Base-by-base conservation (phyloP, 1,140 invertebrate genomes). In the Penaeus chinensis region DNA sequence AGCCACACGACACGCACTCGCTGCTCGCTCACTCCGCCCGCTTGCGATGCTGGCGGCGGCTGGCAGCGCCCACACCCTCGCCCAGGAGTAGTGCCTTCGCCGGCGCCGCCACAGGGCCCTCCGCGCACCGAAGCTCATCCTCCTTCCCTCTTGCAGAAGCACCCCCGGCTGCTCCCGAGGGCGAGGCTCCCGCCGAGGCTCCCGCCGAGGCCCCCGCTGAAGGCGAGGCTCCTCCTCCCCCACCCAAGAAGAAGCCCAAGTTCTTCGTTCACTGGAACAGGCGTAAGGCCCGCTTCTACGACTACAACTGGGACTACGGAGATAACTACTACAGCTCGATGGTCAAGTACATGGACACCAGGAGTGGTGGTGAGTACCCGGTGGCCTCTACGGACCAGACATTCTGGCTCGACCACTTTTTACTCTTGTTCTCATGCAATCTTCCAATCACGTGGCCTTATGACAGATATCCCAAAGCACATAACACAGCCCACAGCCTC, bases 271-370 rank as follows among this genome's bases (percentile, higher is more conserved):
- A 90, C 89, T 90, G 89, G 89, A 87, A 89, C 84, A 80, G 89
- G 77, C 84, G 87, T 71, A 90, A 90, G 85, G 69, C 89, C 47
- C 87, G 84, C 47, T 90, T 90, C 87, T 90, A 90, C 84, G 89
- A 90, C 87, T 90, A 90, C 89, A 90, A 90, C 89, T 90, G 87
- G 81, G 89, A 90, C 87, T 90, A 90, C 87, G 89, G 89, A 18
- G 82, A 82, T 80, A 90, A 87, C 80, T 89, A 90, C 79, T 90
- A 90, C 87, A 88, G 86, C 74, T 87, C 87, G n/a, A 81, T 90
- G 37, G 87, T 90, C 63, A 86, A 84, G 60, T 90, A 90, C 79
- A 85, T 90, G 71, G 89, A 90, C 84, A 65, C n/a, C 63, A 88
- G 77, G 32, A 77, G 71, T 54, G 84, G 84, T 65, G 84, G 89